Percentiles rank a stretch among this genome's conserved stretches.
These are phyloP conservation scores for Stomatorhinus ivindoensis DNA, from an alignment of 2,113 vertebrate genomes.

Conservation along the genomic window DNA sequence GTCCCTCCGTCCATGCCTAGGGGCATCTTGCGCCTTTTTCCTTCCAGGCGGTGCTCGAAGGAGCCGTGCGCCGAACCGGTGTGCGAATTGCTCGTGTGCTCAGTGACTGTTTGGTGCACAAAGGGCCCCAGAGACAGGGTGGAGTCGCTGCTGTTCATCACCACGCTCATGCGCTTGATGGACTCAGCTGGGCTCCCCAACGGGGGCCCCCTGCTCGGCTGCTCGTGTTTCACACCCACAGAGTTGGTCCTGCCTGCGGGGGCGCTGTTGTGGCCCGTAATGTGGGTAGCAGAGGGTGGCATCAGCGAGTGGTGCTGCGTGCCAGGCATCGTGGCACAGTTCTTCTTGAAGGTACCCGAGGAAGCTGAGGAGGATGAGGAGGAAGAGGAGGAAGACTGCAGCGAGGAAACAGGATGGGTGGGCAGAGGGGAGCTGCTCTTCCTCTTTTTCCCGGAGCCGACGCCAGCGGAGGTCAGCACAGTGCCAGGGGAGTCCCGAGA, in stretches of 20 bases:
- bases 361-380: conserved; percentile 61
- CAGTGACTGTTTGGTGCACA: conserved; percentile 69
- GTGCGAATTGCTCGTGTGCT: conserved; percentile 59
- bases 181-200: conserved; percentile 82
- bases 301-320: conserved; percentile 59
- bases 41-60: conserved; percentile 76
- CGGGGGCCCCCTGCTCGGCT: conserved; percentile 72
- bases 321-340: conserved; percentile 76
- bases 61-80: conserved; percentile 65
- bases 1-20: conserved; percentile 60
- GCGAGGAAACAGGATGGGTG: conserved; percentile 63
- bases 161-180: conserved; percentile 96
- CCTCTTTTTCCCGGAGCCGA: conserved; percentile 87
- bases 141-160: conserved; percentile 94
- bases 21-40: conserved; percentile 88
- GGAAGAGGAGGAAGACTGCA: conserved; percentile 68
- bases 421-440: conserved; percentile 80
- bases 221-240: conserved; percentile 76
- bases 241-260: conserved; percentile 73
- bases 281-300: conserved; percentile 60
- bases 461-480: conserved; percentile 58
- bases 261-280: conserved; percentile 76
- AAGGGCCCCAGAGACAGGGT: conserved; percentile 95
- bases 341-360: conserved; percentile 79
- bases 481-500: conserved; percentile 73